Evolutionary conservation across 2,888 invertebrate species (phyloP).

Genomic region (Gastrophysa polygoni): DNA sequence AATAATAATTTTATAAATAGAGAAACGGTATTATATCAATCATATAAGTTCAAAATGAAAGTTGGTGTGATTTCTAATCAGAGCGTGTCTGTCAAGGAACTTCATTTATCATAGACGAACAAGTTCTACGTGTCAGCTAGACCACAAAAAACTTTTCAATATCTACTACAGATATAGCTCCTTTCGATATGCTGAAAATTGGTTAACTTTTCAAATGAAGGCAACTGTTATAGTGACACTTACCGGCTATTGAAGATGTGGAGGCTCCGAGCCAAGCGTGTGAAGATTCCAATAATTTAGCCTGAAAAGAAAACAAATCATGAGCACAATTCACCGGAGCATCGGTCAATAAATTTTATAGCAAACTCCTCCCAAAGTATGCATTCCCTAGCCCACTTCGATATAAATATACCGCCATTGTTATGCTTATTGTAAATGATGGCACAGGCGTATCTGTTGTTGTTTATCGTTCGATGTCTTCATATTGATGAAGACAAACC

Average conservation of each 20-base stretch:
- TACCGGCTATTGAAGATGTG: constrained; percentile 90
- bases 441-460: constrained; percentile 30
- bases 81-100: too few species aligned
- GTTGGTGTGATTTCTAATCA: too few species aligned
- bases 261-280: constrained; percentile 93
- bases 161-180: too few species aligned
- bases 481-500: constrained; percentile 40
- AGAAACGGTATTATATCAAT: too few species aligned
- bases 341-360: neutral
- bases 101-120: too few species aligned
- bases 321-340: neutral
- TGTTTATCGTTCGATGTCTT: constrained; percentile 29
- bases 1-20: too few species aligned
- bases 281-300: constrained; percentile 89
- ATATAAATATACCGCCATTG: neutral
- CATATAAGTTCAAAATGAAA: too few species aligned
- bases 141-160: too few species aligned
- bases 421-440: constrained; percentile 27
- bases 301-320: constrained; percentile 70
- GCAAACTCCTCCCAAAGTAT: neutral
- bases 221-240: constrained; percentile 58
- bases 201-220: too few species aligned
- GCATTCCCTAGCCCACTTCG: neutral
- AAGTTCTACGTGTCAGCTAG: too few species aligned
- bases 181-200: too few species aligned